These are phyloP conservation scores for Lochmaea crataegi DNA, from an alignment of 2,888 invertebrate species.

Conservation along the genomic window DNA sequence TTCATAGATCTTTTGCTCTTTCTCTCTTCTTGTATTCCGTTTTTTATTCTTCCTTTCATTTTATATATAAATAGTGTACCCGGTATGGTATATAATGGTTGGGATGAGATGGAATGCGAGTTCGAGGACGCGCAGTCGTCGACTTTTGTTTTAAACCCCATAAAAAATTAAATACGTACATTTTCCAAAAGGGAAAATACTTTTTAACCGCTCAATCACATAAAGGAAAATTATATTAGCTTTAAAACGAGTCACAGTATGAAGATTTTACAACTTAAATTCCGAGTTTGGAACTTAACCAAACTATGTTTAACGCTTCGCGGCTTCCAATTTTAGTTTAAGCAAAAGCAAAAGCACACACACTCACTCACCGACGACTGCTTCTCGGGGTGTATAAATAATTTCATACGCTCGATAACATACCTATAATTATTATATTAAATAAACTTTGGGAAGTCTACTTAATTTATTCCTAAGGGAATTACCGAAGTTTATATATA, in stretches of 20 bases:
- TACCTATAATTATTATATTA: background rate
- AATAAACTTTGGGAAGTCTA: background rate
- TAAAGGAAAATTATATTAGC: conserved; percentile 22
- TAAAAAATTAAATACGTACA: background rate
- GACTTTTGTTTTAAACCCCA: background rate
- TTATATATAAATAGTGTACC: conserved; percentile 30
- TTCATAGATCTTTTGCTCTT: too few relatives aligned
- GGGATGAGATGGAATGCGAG: conserved; percentile 1
- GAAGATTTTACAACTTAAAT: conserved; percentile 10
- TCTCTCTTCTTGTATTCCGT: conserved; percentile 6
- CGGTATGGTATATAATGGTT: conserved; percentile 23
- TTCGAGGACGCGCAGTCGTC: conserved; percentile 1
- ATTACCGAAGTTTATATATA: background rate
- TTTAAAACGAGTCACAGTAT: conserved; percentile 10
- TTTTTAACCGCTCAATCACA: conserved; percentile 13
- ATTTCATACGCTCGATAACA: conserved; percentile 10
- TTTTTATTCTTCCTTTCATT: conserved; percentile 9
- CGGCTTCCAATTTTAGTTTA: background rate
- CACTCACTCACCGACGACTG: too few relatives aligned
- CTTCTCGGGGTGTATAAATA: background rate
- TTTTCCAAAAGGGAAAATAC: background rate
- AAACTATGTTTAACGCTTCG: conserved; percentile 15
- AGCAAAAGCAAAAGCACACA: conserved; percentile 1
- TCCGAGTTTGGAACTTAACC: background rate
- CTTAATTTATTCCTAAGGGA: background rate